Conservation (phyloP, 2,888 invertebrate species). For the Drosophila emarginata region DNA sequence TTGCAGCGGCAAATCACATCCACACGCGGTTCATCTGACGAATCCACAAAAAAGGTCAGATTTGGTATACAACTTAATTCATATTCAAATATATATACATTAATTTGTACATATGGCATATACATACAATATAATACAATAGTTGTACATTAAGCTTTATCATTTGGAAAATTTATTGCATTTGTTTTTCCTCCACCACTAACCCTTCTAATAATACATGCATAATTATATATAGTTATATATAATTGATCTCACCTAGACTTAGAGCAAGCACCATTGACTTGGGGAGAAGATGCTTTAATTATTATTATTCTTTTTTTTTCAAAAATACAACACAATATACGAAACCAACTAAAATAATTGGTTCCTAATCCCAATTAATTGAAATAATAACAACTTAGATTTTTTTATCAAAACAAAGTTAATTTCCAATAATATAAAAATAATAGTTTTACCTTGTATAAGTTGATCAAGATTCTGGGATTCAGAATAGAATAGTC, state of each 20-base stretch:
- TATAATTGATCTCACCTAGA: not conserved
- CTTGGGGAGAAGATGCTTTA: too few species aligned
- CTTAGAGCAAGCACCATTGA: not conserved
- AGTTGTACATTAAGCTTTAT: constrained; percentile 1
- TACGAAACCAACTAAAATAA: not conserved
- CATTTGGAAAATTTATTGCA: not conserved
- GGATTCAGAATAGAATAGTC: too few species aligned
- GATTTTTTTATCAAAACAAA: too few species aligned
- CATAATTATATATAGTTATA: too few species aligned
- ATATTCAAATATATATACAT: constrained; percentile 7
- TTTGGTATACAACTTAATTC: constrained; percentile 48
- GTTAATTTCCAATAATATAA: too few species aligned
- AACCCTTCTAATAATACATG: not conserved
- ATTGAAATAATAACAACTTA: too few species aligned
- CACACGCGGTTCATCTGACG: constrained; percentile 74
- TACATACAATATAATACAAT: not conserved
- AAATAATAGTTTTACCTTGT: too few species aligned
- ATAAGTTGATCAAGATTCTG: too few species aligned
- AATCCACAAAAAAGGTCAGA: constrained; percentile 82
- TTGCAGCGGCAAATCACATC: constrained; percentile 81
- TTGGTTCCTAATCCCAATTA: too few species aligned
- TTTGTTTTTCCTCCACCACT: constrained; percentile 7
- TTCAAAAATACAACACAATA: too few species aligned
- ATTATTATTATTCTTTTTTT: too few species aligned
- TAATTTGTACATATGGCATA: not conserved